phyloP scores from a whole-genome alignment of 2,888 invertebrate genomes.

The Spilarctia lutea region DNA sequence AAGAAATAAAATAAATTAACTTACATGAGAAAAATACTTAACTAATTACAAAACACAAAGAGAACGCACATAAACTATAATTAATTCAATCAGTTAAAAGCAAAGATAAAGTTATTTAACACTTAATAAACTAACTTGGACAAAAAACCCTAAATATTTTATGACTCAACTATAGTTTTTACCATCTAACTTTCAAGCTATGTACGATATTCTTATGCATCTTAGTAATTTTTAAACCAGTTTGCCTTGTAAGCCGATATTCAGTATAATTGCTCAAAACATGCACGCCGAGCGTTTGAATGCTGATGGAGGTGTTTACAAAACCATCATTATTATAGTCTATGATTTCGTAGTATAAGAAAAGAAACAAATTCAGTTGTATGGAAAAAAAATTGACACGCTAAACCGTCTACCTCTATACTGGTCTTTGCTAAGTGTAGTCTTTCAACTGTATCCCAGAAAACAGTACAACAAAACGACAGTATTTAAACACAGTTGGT shows the following conservation, averaged over 20 bases:
- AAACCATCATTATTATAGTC: not conserved
- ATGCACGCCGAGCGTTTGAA: not conserved
- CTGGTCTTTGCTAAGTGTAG: conserved; percentile 7
- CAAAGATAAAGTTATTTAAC: too few species aligned
- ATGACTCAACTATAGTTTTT: not conserved
- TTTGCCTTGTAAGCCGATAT: not conserved
- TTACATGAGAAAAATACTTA: too few species aligned
- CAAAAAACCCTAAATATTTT: too few species aligned
- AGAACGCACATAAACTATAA: too few species aligned
- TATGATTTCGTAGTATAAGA: not conserved
- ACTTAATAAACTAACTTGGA: too few species aligned
- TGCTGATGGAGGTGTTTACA: not conserved
- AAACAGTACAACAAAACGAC: conserved; percentile 24
- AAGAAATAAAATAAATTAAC: too few species aligned
- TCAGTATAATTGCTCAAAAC: not conserved
- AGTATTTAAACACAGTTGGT: conserved; percentile 15
- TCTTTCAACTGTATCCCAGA: conserved; percentile 8
- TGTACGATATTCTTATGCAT: not conserved
- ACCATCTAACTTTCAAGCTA: not conserved
- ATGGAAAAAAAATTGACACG: not conserved
- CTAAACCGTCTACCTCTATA: not conserved
- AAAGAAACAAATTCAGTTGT: not conserved
- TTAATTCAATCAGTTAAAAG: too few species aligned
- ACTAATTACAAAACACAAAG: too few species aligned
- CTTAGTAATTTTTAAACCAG: not conserved